These are phyloP conservation scores for Phaonia tiefii DNA, from an alignment of 2,888 invertebrate species.

Conservation along the genomic window DNA sequence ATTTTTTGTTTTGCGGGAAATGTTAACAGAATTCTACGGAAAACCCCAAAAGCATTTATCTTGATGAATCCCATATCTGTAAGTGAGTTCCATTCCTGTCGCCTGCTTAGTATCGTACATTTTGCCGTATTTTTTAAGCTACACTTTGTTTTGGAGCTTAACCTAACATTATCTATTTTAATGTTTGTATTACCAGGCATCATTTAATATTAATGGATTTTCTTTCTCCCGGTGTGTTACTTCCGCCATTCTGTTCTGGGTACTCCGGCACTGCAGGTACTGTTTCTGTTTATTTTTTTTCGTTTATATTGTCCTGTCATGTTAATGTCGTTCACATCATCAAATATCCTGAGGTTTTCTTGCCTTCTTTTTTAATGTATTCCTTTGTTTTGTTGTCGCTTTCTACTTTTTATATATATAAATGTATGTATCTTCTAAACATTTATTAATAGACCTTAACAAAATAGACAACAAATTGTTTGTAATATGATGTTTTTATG, in stretches of 20 bases:
- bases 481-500: slow-evolving; percentile 1
- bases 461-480: slow-evolving; percentile 47
- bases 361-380: not conserved
- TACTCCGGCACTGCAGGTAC: not conserved
- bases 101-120: not conserved
- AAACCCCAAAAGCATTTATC: slow-evolving; percentile 61
- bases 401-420: no score
- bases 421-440: slow-evolving; percentile 28
- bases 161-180: slow-evolving; percentile 65
- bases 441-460: slow-evolving; percentile 61
- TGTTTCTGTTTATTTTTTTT: no score
- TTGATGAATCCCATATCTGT: slow-evolving; percentile 40
- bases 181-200: slow-evolving; percentile 66
- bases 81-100: not conserved
- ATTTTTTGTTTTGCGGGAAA: slow-evolving; percentile 12
- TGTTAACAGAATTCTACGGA: not conserved
- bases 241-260: slow-evolving; percentile 54
- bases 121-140: slow-evolving; percentile 25
- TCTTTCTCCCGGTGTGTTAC: slow-evolving; percentile 56
- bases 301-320: slow-evolving; percentile 62
- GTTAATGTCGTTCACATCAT: slow-evolving; percentile 67
- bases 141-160: slow-evolving; percentile 51
- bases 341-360: slow-evolving; percentile 64
- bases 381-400: no score
- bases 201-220: slow-evolving; percentile 67